phyloP scores from a whole-genome alignment of 2,888 invertebrate species.

The Lydus trimaculatus region DNA sequence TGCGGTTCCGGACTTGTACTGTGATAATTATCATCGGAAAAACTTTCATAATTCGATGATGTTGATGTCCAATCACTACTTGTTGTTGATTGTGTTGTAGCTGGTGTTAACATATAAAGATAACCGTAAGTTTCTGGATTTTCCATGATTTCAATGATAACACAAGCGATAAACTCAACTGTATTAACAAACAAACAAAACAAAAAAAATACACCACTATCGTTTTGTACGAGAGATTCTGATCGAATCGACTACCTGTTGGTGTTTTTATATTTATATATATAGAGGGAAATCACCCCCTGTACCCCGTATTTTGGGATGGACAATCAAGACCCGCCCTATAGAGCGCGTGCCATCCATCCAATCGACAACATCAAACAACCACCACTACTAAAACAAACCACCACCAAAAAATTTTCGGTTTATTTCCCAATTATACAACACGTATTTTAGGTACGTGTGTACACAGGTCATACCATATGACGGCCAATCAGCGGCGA shows the following conservation, averaged over 20 bases:
- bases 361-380: slow-evolving; percentile 45
- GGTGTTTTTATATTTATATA: slow-evolving; percentile 41
- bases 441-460: too few species aligned
- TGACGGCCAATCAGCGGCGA: slow-evolving; percentile 34
- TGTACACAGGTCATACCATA: slow-evolving; percentile 37
- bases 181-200: neutral
- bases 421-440: slow-evolving; percentile 37
- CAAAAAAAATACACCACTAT: slow-evolving; percentile 14
- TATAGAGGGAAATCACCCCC: slow-evolving; percentile 24
- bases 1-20: slow-evolving; percentile 47
- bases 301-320: slow-evolving; percentile 36
- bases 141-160: slow-evolving; percentile 36
- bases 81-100: slow-evolving; percentile 24
- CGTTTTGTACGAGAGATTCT: neutral
- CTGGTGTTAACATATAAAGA: slow-evolving; percentile 51
- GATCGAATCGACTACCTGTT: slow-evolving; percentile 48
- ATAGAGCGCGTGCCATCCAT: slow-evolving; percentile 52
- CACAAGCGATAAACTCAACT: neutral
- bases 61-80: slow-evolving; percentile 46
- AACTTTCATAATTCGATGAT: slow-evolving; percentile 52
- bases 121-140: slow-evolving; percentile 50
- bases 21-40: slow-evolving; percentile 50
- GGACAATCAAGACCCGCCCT: slow-evolving; percentile 36
- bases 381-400: slow-evolving; percentile 29
- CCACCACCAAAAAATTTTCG: slow-evolving; percentile 35